Conservation (phyloP, 2,113 vertebrate species). For the Orycteropus afer region DNA sequence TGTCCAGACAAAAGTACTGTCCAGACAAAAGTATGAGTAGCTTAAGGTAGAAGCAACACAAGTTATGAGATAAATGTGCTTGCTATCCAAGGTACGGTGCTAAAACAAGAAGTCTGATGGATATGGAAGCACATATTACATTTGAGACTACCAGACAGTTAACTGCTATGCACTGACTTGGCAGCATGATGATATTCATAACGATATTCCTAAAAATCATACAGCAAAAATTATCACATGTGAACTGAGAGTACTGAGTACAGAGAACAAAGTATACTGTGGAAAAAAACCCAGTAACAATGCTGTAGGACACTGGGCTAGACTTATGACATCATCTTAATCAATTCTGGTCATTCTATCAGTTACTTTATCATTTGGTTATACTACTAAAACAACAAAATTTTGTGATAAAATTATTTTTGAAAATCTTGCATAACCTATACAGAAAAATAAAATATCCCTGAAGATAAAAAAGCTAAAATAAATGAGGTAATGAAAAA, state of each 20-base stretch:
- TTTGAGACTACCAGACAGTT: neutral
- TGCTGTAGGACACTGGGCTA: slow-evolving; percentile 17
- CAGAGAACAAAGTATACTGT: slow-evolving; percentile 13
- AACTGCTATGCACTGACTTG: neutral
- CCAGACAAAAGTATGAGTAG: slow-evolving; percentile 23
- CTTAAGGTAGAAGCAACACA: neutral
- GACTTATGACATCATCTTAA: slow-evolving; percentile 41
- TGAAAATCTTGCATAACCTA: slow-evolving; percentile 17
- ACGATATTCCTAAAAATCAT: slow-evolving; percentile 28
- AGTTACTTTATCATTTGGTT: slow-evolving; percentile 40
- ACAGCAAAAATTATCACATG: neutral
- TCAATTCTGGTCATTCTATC: neutral
- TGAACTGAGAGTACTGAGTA: neutral
- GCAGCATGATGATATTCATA: neutral
- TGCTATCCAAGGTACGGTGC: neutral
- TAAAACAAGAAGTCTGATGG: neutral
- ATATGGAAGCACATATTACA: neutral
- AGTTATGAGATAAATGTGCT: slow-evolving; percentile 11
- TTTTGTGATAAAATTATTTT: slow-evolving; percentile 27
- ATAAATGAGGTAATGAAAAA: slow-evolving; percentile 27
- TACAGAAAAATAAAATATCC: slow-evolving; percentile 13
- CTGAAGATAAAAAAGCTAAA: slow-evolving; percentile 38
- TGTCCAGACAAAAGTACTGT: slow-evolving; percentile 43
- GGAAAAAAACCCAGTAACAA: neutral
- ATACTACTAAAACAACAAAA: slow-evolving; percentile 28